Percentiles rank a stretch among this genome's conserved stretches.
phyloP scores from a whole-genome alignment of 2,113 vertebrate genomes.

The Cromileptes altivelis region DNA sequence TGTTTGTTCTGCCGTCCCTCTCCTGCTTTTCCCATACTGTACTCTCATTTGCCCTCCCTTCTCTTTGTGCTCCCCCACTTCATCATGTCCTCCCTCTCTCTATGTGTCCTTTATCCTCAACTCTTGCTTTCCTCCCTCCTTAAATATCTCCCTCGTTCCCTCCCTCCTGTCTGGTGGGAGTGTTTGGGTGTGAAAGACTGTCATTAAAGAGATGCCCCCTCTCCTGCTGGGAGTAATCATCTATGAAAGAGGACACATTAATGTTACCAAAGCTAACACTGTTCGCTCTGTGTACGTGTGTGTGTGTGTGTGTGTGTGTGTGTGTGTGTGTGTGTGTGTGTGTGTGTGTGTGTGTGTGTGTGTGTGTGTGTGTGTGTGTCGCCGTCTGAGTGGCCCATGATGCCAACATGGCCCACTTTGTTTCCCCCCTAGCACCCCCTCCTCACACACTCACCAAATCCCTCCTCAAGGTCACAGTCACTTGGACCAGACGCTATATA shows the following conservation, averaged over 20 bases:
- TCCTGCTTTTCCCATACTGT: slow-evolving; percentile 17
- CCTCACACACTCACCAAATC: slow-evolving; percentile 65
- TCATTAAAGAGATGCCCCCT: slow-evolving; percentile 80
- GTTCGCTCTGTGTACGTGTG: slow-evolving; percentile 53
- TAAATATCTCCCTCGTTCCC: slow-evolving; percentile 22
- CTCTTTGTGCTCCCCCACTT: slow-evolving; percentile 12
- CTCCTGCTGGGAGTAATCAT: slow-evolving; percentile 85
- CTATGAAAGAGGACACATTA: slow-evolving; percentile 83
- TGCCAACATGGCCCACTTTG: slow-evolving; percentile 76
- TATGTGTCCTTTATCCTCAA: slow-evolving; percentile 33
- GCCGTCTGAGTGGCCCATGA: slow-evolving; percentile 50
- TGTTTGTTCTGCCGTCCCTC: slow-evolving; percentile 7
- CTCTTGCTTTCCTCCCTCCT: slow-evolving; percentile 38
- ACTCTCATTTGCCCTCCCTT: slow-evolving; percentile 9
- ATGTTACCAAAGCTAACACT: slow-evolving; percentile 70
- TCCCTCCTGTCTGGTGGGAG: slow-evolving; percentile 39
- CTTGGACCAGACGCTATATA: slow-evolving; percentile 43
- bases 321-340: slow-evolving; percentile 38
- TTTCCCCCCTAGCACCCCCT: slow-evolving; percentile 51
- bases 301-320: slow-evolving; percentile 37
- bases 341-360: too few relatives aligned
- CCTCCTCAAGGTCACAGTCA: slow-evolving; percentile 75
- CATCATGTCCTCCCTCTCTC: not conserved
- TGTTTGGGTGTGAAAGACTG: slow-evolving; percentile 74
- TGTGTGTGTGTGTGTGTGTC: slow-evolving; percentile 12